phyloP scores from a whole-genome alignment of 2,797 vertebrate genomes.

The Acridotheres tristis region DNA sequence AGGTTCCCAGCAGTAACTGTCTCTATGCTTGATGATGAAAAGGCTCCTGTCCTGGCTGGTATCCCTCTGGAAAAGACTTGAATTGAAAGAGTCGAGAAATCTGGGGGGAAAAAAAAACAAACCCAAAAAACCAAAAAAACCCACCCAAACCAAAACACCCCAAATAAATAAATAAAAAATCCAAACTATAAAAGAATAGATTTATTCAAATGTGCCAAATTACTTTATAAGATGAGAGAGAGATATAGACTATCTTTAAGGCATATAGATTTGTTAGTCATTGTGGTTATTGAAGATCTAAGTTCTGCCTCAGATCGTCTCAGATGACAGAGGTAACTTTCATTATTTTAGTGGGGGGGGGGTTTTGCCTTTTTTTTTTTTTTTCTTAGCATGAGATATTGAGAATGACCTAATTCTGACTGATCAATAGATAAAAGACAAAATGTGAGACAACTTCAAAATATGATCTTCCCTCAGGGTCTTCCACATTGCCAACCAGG shows the following conservation, averaged over 20 bases:
- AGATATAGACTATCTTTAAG: background rate
- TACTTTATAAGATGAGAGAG: background rate
- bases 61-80: background rate
- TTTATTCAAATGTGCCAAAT: background rate
- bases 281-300: background rate
- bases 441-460: background rate
- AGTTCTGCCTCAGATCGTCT: background rate
- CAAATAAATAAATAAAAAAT: background rate
- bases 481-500: background rate
- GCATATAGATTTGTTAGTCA: background rate
- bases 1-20: background rate
- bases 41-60: background rate
- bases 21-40: background rate
- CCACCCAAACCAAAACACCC: background rate
- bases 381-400: background rate
- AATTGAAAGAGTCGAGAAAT: background rate
- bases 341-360: background rate
- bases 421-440: background rate
- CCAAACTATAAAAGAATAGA: background rate
- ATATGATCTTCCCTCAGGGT: background rate
- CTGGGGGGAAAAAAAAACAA: background rate
- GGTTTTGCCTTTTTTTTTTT: rapidly evolving
- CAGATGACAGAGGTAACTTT: background rate
- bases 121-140: background rate
- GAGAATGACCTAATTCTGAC: background rate